phyloP scores from a whole-genome alignment of 1,140 invertebrate genomes.

The Schlechtendalia chinensis region DNA sequence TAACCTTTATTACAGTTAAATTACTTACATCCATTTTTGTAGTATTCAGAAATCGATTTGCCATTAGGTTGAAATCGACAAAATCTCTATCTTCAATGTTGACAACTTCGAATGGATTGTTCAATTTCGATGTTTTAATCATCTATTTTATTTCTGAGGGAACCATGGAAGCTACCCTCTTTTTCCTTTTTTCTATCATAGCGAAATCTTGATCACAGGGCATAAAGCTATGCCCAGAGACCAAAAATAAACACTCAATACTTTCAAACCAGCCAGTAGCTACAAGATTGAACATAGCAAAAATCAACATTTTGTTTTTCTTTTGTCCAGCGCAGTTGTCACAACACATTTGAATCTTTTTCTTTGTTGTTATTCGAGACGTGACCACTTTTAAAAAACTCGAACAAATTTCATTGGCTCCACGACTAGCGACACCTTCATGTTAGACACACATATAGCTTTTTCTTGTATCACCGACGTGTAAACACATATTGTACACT shows the following conservation, averaged over 20 bases:
- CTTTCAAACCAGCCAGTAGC: slow-evolving; percentile 42
- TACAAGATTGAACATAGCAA: slow-evolving; percentile 51
- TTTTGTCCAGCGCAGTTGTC: slow-evolving; percentile 52
- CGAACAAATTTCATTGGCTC: slow-evolving; percentile 52
- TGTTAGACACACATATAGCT: slow-evolving; percentile 51
- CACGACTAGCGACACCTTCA: slow-evolving; percentile 45
- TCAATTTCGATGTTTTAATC: background rate
- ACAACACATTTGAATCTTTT: slow-evolving; percentile 50
- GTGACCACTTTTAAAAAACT: slow-evolving; percentile 48
- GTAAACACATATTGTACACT: slow-evolving; percentile 51
- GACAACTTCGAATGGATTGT: background rate
- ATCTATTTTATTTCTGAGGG: background rate
- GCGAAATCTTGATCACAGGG: slow-evolving; percentile 48
- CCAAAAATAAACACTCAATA: slow-evolving; percentile 51
- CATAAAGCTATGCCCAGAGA: slow-evolving; percentile 50
- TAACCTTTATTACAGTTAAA: background rate
- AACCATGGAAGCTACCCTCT: background rate
- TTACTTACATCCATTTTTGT: background rate
- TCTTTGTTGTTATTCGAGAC: slow-evolving; percentile 18
- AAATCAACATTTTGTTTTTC: slow-evolving; percentile 52
- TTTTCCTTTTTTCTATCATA: slow-evolving; percentile 48
- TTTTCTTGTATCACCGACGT: slow-evolving; percentile 50
- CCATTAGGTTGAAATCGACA: background rate
- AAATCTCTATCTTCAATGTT: slow-evolving; percentile 3
- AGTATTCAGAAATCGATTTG: background rate